Conservation (phyloP, 2,888 invertebrate species). For the Glomeris marginata region DNA sequence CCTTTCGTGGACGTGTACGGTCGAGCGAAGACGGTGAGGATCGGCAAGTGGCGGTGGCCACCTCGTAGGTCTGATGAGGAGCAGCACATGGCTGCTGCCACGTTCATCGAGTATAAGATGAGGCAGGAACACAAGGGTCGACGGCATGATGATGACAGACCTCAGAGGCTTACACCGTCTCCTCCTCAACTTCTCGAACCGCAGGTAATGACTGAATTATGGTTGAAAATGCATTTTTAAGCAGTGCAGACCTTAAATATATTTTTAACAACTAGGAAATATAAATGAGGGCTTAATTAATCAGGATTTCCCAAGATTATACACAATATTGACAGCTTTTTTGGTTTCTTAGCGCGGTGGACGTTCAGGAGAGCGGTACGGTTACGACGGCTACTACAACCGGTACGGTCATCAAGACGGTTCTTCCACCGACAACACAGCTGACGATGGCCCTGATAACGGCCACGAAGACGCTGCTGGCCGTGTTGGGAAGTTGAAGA, state of each 20-base stretch:
- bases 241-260: no score
- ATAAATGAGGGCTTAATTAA: no score
- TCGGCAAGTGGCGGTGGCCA: constrained; percentile 91
- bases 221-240: no score
- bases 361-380: no score
- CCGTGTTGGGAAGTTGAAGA: constrained; percentile 74
- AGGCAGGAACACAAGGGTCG: constrained; percentile 39
- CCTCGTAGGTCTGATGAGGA: constrained; percentile 57
- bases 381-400: no score
- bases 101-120: constrained; percentile 75
- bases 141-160: constrained; percentile 6
- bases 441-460: neutral
- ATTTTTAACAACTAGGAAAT: no score
- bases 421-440: neutral
- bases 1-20: constrained; percentile 83
- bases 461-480: constrained; percentile 50
- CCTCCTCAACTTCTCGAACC: constrained; percentile 7
- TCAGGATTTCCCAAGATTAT: no score
- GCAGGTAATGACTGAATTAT: no score
- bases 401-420: no score
- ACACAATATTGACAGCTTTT: no score
- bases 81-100: constrained; percentile 40
- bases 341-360: no score
- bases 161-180: neutral
- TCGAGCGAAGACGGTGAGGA: constrained; percentile 81